Evolutionary conservation across 2,888 invertebrate species (phyloP).

Genomic region (Platycnemis pennipes): DNA sequence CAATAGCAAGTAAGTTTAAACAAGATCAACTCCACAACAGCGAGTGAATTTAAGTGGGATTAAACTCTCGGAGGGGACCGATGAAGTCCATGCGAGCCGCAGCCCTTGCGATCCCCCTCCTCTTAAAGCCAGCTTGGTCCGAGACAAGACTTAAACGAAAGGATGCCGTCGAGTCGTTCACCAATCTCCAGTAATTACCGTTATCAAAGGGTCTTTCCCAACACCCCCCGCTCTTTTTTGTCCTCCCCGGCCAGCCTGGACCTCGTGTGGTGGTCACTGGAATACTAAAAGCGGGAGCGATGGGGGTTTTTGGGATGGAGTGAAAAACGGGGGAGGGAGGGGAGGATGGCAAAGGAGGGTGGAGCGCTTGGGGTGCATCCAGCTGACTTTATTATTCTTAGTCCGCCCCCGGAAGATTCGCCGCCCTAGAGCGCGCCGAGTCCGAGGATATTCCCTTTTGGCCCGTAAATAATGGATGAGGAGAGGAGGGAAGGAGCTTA

Average conservation of each 20-base stretch:
- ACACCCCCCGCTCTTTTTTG: neutral
- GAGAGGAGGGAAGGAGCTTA: neutral
- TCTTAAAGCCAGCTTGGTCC: no score
- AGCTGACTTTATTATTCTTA: constrained; percentile 21
- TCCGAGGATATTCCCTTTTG: neutral
- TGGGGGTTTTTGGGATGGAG: no score
- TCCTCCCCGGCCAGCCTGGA: neutral
- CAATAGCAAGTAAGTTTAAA: no score
- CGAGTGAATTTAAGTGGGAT: no score
- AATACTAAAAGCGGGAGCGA: neutral
- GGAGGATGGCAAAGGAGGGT: neutral
- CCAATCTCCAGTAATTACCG: neutral
- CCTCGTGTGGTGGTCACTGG: neutral
- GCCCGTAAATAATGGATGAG: constrained; percentile 61
- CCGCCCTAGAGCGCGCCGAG: neutral
- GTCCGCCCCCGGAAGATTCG: neutral
- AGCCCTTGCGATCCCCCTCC: neutral
- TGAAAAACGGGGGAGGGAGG: neutral
- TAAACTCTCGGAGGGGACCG: neutral
- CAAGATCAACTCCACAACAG: no score
- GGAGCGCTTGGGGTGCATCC: neutral
- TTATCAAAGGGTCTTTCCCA: constrained; percentile 37
- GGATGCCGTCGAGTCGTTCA: neutral
- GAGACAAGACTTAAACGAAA: neutral
- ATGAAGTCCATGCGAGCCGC: neutral